Evolutionary conservation across 2,888 invertebrate genomes (phyloP).

Genomic region (Trissoscelio sp.): DNA sequence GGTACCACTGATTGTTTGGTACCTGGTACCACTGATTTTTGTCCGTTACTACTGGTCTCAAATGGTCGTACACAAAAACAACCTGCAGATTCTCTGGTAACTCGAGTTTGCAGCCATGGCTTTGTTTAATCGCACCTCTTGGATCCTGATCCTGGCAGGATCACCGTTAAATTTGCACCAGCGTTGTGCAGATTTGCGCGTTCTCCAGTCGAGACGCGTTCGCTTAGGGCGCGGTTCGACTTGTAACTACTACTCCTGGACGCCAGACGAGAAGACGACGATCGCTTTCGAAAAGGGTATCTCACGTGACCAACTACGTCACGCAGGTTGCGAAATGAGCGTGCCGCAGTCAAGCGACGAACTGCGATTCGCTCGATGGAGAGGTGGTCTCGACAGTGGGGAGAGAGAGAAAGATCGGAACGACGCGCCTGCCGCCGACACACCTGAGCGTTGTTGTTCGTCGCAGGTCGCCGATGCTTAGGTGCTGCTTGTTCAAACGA

Average conservation of each 20-base stretch:
- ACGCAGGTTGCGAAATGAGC: constrained; percentile 83
- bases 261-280: constrained; percentile 67
- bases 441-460: constrained; percentile 52
- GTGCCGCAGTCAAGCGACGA: constrained; percentile 67
- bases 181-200: constrained; percentile 7
- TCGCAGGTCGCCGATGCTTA: constrained; percentile 52
- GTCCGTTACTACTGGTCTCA: constrained; percentile 17
- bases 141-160: not conserved
- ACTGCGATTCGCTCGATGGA: constrained; percentile 56
- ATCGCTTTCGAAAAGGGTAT: constrained; percentile 68
- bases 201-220: constrained; percentile 71
- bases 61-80: not conserved
- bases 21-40: constrained; percentile 51
- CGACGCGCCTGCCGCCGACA: constrained; percentile 51
- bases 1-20: constrained; percentile 50
- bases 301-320: constrained; percentile 81
- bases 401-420: constrained; percentile 41
- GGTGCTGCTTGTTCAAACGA: constrained; percentile 48
- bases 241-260: constrained; percentile 62
- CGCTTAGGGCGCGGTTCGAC: constrained; percentile 81
- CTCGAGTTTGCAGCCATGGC: constrained; percentile 3
- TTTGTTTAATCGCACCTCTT: not conserved
- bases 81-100: not conserved
- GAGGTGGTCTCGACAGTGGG: constrained; percentile 30
- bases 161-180: not conserved